Base-by-base conservation (phyloP, 2,888 invertebrate genomes). In the Ditylenchus weischeri region DNA sequence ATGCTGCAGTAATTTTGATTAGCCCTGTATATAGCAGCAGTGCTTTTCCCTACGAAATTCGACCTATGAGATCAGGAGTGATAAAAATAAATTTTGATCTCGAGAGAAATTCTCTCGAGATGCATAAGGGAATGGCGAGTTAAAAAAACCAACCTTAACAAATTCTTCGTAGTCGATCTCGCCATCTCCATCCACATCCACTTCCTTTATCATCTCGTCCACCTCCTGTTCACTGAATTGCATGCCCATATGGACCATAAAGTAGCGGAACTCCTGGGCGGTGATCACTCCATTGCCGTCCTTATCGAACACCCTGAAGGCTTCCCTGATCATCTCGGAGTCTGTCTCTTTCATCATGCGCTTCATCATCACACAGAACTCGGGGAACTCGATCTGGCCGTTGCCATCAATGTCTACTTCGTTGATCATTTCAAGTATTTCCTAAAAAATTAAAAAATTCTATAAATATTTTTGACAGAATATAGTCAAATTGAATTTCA, bases 291-390 rank as follows among this genome's bases (percentile, higher is more conserved):
- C 80, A 57, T 81, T 81, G 11, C 79, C 78, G 66, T 77, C 78
- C 21, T 82, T 82, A 70, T 81, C 81, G 71, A 81, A 81, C 5
- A 81, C 79, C 35, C 80, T 75, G 69, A 83, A 82, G 15, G 81
- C 82, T 69, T 82, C 82, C 43, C 82, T 72, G 65, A 82, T 83
- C 82, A 83, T 83, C 47, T 66, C 79, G 13, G 78, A 77, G 65
- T 77, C 75, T 47, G 75, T 75, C 54, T 77, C 78, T 68, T 79
- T 82, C 76, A 79, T 82, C 81, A 82, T 80, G 50, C 81, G 66
- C 70, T 82, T 82, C 82, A 82, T 83, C 83, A 82, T 82, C 29
- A 81, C 79, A 69, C 83, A 82, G 69, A 82, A 83, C 70, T 82
- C 82, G 43, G 79, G 77, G 65, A 82, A 83, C 64, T 82, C 82